Evolutionary conservation across 2,888 invertebrate genomes (phyloP).

Genomic region (Idaea straminata): DNA sequence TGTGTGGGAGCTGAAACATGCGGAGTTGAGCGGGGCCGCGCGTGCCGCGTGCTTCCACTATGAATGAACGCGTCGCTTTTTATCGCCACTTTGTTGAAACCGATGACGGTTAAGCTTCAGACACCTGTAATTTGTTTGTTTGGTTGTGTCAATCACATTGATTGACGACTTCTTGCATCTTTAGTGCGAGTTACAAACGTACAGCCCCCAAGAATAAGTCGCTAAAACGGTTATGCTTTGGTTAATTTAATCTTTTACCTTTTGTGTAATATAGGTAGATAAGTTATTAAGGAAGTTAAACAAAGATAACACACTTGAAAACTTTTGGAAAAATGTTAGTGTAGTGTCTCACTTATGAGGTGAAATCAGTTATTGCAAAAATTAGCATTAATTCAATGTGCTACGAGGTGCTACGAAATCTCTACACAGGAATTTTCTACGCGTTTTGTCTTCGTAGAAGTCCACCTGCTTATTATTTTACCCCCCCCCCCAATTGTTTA

Average conservation of each 20-base stretch:
- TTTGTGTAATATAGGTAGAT: no score
- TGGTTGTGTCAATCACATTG: conserved; percentile 51
- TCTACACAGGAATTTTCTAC: conserved; percentile 14
- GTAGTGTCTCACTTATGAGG: background rate
- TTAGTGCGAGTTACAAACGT: background rate
- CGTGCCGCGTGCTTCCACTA: conserved; percentile 31
- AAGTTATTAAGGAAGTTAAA: no score
- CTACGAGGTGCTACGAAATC: conserved; percentile 17
- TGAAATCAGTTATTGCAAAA: background rate
- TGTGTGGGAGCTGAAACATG: conserved; percentile 28
- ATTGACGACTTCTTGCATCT: conserved; percentile 33
- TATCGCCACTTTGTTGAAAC: conserved; percentile 65
- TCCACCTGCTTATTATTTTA: no score
- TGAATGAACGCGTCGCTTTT: conserved; percentile 64
- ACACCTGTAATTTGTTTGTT: conserved; percentile 70
- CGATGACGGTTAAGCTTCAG: conserved; percentile 56
- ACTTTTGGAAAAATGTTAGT: no score
- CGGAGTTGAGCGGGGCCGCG: conserved; percentile 21
- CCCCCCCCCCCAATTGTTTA: no score
- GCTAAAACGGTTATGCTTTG: background rate
- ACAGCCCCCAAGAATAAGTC: background rate
- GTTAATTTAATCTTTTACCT: background rate
- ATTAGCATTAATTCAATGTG: conserved; percentile 5
- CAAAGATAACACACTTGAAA: no score
- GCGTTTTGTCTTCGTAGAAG: background rate